phyloP scores from a whole-genome alignment of 2,888 invertebrate species.

The Cyaniris semiargus region DNA sequence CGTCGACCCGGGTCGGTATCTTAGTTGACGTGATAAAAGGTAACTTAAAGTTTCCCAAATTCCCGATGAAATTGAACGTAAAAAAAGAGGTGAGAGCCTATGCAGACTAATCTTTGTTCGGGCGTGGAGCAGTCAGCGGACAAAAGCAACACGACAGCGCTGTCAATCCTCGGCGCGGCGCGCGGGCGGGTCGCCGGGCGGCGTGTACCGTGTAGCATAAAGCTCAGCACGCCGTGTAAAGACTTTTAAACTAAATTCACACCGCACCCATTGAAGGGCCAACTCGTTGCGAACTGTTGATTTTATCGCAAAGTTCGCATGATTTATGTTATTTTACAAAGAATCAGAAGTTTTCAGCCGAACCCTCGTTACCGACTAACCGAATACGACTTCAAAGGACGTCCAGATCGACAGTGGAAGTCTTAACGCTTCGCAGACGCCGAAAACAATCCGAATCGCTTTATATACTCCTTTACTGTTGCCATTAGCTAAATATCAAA shows the following conservation, averaged over 20 bases:
- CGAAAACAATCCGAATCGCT: slow-evolving; percentile 4
- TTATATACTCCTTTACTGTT: slow-evolving; percentile 15
- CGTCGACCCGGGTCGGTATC: too few species aligned
- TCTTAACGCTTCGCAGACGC: not conserved
- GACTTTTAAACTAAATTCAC: slow-evolving; percentile 30
- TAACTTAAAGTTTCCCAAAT: slow-evolving; percentile 7
- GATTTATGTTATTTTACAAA: not conserved
- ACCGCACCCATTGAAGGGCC: slow-evolving; percentile 12
- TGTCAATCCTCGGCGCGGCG: slow-evolving; percentile 54
- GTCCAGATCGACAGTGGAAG: not conserved
- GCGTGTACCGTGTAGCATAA: slow-evolving; percentile 23
- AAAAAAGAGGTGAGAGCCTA: slow-evolving; percentile 54
- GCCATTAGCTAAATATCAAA: slow-evolving; percentile 26
- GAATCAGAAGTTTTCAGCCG: not conserved
- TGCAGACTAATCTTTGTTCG: slow-evolving; percentile 59
- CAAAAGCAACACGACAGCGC: slow-evolving; percentile 54
- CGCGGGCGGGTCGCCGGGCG: not conserved
- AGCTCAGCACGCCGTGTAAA: slow-evolving; percentile 28
- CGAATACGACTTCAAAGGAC: not conserved
- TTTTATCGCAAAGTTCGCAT: slow-evolving; percentile 1
- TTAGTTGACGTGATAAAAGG: slow-evolving; percentile 11
- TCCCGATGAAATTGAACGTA: slow-evolving; percentile 11
- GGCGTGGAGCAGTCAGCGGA: slow-evolving; percentile 53
- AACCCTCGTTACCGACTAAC: not conserved
- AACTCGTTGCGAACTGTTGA: slow-evolving; percentile 22